Conservation (phyloP, 2,113 vertebrate genomes). For the Anas platyrhynchos region DNA sequence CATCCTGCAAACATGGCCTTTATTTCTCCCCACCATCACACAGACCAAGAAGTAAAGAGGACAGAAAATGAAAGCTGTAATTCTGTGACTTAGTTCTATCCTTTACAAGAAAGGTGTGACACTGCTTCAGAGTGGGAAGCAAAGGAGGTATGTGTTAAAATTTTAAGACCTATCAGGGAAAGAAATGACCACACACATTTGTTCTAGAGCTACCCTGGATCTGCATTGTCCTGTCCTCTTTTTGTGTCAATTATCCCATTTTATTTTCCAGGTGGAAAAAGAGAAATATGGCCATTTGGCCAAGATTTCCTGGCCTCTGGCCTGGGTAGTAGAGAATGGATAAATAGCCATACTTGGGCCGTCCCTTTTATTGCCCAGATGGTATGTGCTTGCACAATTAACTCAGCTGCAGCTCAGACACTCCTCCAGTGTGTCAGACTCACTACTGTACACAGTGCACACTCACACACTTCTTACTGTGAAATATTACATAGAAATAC, state of each 20-base stretch:
- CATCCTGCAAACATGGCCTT: neutral
- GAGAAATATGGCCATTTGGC: neutral
- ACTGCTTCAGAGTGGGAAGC: neutral
- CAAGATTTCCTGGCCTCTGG: neutral
- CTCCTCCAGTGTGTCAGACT: neutral
- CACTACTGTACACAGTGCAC: neutral
- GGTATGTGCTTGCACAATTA: neutral
- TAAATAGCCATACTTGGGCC: neutral
- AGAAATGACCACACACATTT: neutral
- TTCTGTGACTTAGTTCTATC: neutral
- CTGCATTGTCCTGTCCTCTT: neutral
- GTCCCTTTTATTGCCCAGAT: slow-evolving; percentile 1
- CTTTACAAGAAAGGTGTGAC: neutral
- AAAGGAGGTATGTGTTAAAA: neutral
- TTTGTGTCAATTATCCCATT: neutral
- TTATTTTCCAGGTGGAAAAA: neutral
- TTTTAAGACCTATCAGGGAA: neutral
- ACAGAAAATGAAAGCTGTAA: neutral
- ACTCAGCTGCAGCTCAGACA: neutral
- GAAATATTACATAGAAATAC: neutral
- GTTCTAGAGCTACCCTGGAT: neutral
- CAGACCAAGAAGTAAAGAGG: neutral
- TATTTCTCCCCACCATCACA: neutral
- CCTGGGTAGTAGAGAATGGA: neutral
- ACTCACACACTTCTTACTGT: neutral